Conservation (phyloP, 2,797 vertebrate species). For the Mormyrops attenuatus region DNA sequence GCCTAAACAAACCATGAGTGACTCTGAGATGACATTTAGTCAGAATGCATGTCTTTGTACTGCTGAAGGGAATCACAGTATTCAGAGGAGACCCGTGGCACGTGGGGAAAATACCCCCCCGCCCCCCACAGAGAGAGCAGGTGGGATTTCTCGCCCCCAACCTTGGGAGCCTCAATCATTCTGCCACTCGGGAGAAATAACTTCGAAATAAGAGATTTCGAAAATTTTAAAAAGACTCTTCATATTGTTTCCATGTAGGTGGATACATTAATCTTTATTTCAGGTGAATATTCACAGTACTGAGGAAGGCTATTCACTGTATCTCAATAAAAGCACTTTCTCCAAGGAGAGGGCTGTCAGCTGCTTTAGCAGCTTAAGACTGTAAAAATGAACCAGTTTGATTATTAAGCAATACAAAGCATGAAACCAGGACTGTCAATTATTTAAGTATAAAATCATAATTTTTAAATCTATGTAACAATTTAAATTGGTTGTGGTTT, state of each 20-base stretch:
- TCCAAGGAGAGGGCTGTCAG: not conserved
- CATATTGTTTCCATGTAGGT: not conserved
- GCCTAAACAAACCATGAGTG: not conserved
- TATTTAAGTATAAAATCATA: not conserved
- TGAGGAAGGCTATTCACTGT: not conserved
- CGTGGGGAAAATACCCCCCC: not conserved
- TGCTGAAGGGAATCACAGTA: not conserved
- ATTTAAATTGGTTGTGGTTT: not conserved
- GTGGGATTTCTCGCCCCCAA: not conserved
- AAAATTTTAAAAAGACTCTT: not conserved
- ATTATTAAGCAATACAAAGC: not conserved
- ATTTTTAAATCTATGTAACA: not conserved
- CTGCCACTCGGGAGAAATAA: not conserved
- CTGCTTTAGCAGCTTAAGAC: not conserved
- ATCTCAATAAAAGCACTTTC: not conserved
- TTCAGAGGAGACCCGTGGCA: not conserved
- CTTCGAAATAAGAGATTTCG: not conserved
- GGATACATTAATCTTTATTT: not conserved
- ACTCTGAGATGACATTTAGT: not conserved
- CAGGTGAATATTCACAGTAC: not conserved
- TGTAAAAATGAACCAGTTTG: not conserved
- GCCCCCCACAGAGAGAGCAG: not conserved
- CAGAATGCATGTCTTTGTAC: not conserved
- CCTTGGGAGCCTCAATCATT: not conserved
- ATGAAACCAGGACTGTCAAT: not conserved